These are phyloP conservation scores for Stenoptilia bipunctidactyla DNA, from an alignment of 2,888 invertebrate genomes.

Conservation along the genomic window DNA sequence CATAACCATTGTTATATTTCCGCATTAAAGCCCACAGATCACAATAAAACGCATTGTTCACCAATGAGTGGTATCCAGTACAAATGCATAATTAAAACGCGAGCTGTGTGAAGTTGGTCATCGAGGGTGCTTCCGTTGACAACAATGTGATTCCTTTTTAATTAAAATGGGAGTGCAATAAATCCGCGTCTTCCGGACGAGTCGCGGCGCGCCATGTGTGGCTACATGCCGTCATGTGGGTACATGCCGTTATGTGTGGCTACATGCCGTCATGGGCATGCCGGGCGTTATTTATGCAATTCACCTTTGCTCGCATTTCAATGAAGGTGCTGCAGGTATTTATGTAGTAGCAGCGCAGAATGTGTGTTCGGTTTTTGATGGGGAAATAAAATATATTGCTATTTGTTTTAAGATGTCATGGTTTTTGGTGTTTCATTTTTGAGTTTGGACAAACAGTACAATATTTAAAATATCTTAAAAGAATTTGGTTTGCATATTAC, in stretches of 20 bases:
- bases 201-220: neutral
- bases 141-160: slow-evolving; percentile 34
- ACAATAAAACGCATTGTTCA: neutral
- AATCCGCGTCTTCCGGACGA: slow-evolving; percentile 32
- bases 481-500: too few species aligned
- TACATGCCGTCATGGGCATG: neutral
- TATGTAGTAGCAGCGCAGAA: too few species aligned
- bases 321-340: neutral
- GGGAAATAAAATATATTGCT: too few species aligned
- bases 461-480: too few species aligned
- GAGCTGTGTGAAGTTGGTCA: slow-evolving; percentile 9
- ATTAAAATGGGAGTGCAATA: slow-evolving; percentile 36
- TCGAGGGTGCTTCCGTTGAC: slow-evolving; percentile 19
- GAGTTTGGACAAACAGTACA: too few species aligned
- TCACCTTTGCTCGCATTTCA: neutral
- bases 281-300: neutral
- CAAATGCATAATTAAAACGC: slow-evolving; percentile 4
- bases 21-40: too few species aligned
- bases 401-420: too few species aligned
- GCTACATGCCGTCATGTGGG: neutral
- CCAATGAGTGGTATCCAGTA: neutral
- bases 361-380: too few species aligned
- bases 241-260: neutral
- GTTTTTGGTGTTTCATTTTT: too few species aligned
- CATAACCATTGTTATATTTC: too few species aligned